Base-by-base conservation (phyloP, 2,888 invertebrate species). In the Archaeoteleia sp. region DNA sequence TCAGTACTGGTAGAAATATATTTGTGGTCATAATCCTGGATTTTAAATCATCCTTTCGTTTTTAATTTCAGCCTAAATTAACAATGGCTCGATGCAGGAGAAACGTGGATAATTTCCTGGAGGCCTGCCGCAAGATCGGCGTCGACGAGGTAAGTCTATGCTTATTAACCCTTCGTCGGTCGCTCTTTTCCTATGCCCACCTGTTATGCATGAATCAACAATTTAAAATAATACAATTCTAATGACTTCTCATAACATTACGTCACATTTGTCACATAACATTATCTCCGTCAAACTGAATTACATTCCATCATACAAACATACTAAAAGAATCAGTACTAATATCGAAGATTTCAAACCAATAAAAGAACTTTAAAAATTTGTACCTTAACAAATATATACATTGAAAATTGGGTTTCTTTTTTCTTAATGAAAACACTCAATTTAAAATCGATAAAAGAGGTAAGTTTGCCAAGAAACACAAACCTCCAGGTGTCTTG, bases 81-180 rank as follows among this genome's bases (percentile, higher is more conserved):
- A 95, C 96, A n/a, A 93, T 95, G 92, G 95, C 97, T 32, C 91
- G 97, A 78, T 96, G 96, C 88, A 90, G 96, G 78, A 89, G 95
- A 80, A 97, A 97, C 85, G 96, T 97, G 17, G 97, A 97, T 84
- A 97, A 97, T 87, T 97, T 97, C 82, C 87, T 97, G 75, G 96
- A 96, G 81, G 97, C 97, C 13, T 97, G 97, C 86, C 90, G 95
- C 66, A 94, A 91, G 86, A 95, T 97, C 78, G 97, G 97, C 72
- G 95, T 97, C 8, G 93, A 95, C 87, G 95, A 96, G 93, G 97
- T 97, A 86, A 90, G 92, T 86, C 43, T 60, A 49, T 42, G 17
- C 46, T 46, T 1, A 63, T 72, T 57, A 42, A 57, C 39, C 37
- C 62, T 58, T 67, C 51, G 46, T 62, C 32, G 49, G 48, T 66